These are phyloP conservation scores for Cotesia chilonis DNA, from an alignment of 1,140 invertebrate species.

Conservation along the genomic window DNA sequence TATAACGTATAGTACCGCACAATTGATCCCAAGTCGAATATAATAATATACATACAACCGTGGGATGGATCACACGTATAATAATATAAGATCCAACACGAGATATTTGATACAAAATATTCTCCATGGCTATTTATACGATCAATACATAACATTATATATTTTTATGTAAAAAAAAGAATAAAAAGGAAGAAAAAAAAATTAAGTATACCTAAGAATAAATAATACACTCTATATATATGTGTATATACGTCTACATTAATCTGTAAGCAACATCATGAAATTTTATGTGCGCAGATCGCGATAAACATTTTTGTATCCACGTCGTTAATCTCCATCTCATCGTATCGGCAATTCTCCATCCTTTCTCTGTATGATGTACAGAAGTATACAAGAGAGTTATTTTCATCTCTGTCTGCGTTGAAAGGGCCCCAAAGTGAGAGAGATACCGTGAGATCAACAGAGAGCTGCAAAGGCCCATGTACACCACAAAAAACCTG, in stretches of 20 bases:
- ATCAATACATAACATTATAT: too few species aligned
- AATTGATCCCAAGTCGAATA: not conserved
- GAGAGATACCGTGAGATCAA: slow-evolving; percentile 27
- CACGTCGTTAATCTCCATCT: slow-evolving; percentile 15
- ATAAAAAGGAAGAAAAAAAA: too few species aligned
- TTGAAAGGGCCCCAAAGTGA: slow-evolving; percentile 12
- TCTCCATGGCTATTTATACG: too few species aligned
- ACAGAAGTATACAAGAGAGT: slow-evolving; percentile 16
- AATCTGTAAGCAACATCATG: not conserved
- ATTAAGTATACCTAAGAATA: too few species aligned
- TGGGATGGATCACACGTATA: too few species aligned
- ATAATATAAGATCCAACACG: too few species aligned
- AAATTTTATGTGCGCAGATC: slow-evolving; percentile 13
- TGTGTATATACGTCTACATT: not conserved
- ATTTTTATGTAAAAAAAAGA: too few species aligned
- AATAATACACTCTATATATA: too few species aligned
- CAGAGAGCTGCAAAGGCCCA: slow-evolving; percentile 29
- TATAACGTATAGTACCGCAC: not conserved
- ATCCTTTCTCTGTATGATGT: slow-evolving; percentile 20
- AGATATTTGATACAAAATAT: too few species aligned
- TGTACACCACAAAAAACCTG: slow-evolving; percentile 53
- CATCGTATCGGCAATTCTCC: slow-evolving; percentile 20
- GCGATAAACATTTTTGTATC: slow-evolving; percentile 9
- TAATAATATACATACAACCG: too few species aligned
- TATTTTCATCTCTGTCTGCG: slow-evolving; percentile 20